These are phyloP conservation scores for Cyrtodaria siliqua DNA, from an alignment of 2,888 invertebrate genomes.

Conservation along the genomic window DNA sequence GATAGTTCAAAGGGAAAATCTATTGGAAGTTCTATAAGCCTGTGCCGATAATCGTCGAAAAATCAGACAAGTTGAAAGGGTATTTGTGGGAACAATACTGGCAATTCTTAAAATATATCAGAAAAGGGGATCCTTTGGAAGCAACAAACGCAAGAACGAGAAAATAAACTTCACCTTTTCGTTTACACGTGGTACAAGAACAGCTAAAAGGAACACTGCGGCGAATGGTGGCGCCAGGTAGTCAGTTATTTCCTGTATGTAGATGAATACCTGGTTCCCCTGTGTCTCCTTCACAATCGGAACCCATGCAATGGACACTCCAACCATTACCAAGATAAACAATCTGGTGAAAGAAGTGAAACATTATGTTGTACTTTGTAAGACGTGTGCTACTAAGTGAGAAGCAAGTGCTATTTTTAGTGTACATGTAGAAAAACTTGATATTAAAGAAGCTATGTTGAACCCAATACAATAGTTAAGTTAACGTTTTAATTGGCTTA, in stretches of 20 bases:
- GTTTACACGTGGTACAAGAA: conserved; percentile 79
- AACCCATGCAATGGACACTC: conserved; percentile 82
- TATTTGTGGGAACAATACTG: no score
- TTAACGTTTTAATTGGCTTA: neutral
- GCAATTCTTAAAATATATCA: neutral
- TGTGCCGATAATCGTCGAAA: no score
- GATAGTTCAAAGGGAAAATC: no score
- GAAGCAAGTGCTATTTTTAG: no score
- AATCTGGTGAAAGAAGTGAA: no score
- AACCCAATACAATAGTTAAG: neutral
- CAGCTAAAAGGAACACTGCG: conserved; percentile 77
- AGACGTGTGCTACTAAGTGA: no score
- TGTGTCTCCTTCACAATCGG: conserved; percentile 82
- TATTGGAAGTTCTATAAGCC: no score
- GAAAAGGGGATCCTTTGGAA: no score
- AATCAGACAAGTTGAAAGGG: no score
- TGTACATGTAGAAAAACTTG: neutral
- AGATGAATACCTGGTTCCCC: conserved; percentile 82
- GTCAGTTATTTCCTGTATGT: conserved; percentile 82
- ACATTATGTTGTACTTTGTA: no score
- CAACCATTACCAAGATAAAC: conserved; percentile 81
- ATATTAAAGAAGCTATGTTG: neutral
- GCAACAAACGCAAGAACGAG: no score
- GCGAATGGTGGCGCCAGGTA: conserved; percentile 83
- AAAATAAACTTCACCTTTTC: conserved; percentile 80